These are phyloP conservation scores for Onychostruthus taczanowskii DNA, from an alignment of 2,113 vertebrate genomes.

Conservation along the genomic window DNA sequence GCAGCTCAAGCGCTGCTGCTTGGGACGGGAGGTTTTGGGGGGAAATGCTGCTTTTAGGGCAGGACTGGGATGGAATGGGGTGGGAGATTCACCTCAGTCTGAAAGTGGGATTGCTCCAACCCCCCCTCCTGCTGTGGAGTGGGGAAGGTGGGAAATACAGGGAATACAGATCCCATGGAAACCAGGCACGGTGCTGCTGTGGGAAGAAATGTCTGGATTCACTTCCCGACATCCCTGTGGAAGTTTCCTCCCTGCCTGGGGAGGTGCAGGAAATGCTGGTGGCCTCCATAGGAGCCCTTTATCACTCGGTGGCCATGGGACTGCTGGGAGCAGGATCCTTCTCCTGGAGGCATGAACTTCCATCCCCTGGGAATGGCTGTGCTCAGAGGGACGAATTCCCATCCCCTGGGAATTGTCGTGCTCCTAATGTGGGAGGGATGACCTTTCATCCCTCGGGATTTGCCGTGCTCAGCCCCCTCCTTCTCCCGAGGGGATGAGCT, in stretches of 20 bases:
- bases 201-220: background rate
- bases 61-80: background rate
- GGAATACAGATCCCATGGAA: background rate
- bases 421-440: too few species aligned
- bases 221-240: accelerated
- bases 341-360: background rate
- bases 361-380: accelerated
- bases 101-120: accelerated
- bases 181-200: background rate
- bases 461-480: too few species aligned
- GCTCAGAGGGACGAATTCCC: too few species aligned
- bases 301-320: accelerated
- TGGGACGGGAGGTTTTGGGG: accelerated
- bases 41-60: background rate
- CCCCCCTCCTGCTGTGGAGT: too few species aligned
- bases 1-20: background rate
- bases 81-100: accelerated
- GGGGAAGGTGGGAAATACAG: accelerated
- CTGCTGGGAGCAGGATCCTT: background rate
- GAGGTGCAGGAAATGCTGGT: background rate
- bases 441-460: too few species aligned
- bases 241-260: too few species aligned
- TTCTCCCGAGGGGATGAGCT: too few species aligned
- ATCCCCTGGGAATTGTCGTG: too few species aligned
- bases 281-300: too few species aligned